Base-by-base conservation (phyloP, 1,140 invertebrate genomes). In the Wiebesia pumilae region DNA sequence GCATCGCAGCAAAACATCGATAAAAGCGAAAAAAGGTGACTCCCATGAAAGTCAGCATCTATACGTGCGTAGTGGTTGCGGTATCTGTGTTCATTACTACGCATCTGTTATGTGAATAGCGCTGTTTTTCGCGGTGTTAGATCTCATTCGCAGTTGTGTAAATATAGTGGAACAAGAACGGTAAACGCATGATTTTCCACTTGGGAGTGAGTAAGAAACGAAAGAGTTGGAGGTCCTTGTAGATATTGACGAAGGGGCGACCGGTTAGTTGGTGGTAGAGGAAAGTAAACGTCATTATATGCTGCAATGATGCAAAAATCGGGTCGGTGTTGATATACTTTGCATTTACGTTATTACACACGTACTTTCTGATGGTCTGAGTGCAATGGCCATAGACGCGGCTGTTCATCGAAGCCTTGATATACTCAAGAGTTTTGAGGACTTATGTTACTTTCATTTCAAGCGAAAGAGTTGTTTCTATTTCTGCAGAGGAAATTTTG, bases 291-390 rank as follows among this genome's bases (percentile, higher is more conserved):
- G 82, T 84, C 86, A 69, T 87, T 87, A 87, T 67, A 65, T 27
- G 82, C 40, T 73, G 86, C 86, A 81, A n/a, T 21, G 86, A 87
- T 84, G 86, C 81, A 83, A 87, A n/a, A 87, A 83, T 87, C 81
- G 81, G 84, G 62, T 83, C 71, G 54, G 6, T 40, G 16, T 38
- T 62, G 38, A 78, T 79, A 67, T 43, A 75, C 38, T 79, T 79
- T 51, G 75, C 83, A 14, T 77, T 67, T 69, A 77, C 33, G 62
- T 85, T 81, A 85, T 85, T 81, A 85, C 47, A 30, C 84, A 78
- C 73, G 62, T 69, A 12, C 73, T 27, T 9, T 51, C 71, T 14
- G 62, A 30, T 21, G 38, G 12, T 33, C 6, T 38, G 19, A 54
- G 1, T 58, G 47, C 54, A 30, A 9, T 58, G n/a, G 30, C 51